A percentile compares a stretch with the other conserved stretches of the same genome.
phyloP scores from a whole-genome alignment of 2,797 vertebrate genomes.

The Enteromius anoplus region DNA sequence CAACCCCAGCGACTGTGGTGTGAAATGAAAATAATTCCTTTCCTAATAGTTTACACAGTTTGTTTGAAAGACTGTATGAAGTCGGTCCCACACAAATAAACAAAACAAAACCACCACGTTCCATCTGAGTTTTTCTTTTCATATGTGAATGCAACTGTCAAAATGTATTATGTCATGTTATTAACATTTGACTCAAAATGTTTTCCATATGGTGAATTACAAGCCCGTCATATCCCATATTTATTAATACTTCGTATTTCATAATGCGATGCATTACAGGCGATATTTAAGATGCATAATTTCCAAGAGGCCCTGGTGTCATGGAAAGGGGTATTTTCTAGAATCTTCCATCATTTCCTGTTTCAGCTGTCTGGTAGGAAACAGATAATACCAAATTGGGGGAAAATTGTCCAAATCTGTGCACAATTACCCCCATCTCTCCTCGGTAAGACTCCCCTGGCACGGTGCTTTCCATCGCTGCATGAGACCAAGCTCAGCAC shows the following conservation, averaged over 20 bases:
- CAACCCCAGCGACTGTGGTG: not conserved
- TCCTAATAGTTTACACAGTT: not conserved
- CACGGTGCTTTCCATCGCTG: slow-evolving; percentile 53
- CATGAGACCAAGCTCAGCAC: slow-evolving; percentile 58
- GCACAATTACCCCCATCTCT: slow-evolving; percentile 60
- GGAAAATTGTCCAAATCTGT: slow-evolving; percentile 53
- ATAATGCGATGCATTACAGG: not conserved
- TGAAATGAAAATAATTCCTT: not conserved
- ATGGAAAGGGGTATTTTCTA: slow-evolving; percentile 21
- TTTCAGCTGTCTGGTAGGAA: slow-evolving; percentile 42
- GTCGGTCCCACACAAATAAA: not conserved
- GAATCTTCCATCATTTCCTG: slow-evolving; percentile 43
- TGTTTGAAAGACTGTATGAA: not conserved
- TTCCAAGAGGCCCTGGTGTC: slow-evolving; percentile 18
- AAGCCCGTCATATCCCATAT: not conserved
- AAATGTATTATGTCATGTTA: not conserved
- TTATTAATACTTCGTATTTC: not conserved
- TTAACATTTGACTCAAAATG: not conserved
- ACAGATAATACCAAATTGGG: slow-evolving; percentile 51
- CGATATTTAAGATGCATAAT: slow-evolving; percentile 6
- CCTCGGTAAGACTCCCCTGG: slow-evolving; percentile 43
- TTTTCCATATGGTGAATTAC: not conserved
- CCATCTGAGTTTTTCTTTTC: not conserved
- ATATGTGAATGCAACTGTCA: not conserved
- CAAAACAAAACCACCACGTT: not conserved